Percentiles rank a stretch among this genome's conserved stretches.
phyloP scores from a whole-genome alignment of 2,113 vertebrate genomes.

The Campylomormyrus numenius region DNA sequence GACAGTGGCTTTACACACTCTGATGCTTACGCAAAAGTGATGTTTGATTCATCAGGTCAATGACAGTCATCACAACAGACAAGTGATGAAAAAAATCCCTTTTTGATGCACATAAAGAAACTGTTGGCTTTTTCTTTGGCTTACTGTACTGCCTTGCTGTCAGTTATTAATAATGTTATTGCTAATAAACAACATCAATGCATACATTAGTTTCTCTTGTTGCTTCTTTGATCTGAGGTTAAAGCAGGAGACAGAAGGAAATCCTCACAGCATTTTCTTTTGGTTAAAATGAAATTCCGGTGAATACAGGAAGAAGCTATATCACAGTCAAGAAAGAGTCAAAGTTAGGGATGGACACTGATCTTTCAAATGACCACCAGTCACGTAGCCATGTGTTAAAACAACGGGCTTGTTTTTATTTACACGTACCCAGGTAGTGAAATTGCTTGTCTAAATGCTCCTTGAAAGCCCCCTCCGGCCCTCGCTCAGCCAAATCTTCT shows the following conservation, averaged over 20 bases:
- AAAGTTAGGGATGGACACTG: neutral
- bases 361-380: neutral
- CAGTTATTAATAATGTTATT: neutral
- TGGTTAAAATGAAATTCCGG: neutral
- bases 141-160: neutral
- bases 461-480: no score
- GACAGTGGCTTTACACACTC: neutral
- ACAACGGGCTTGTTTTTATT: neutral
- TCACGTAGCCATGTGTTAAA: neutral
- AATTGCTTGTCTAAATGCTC: neutral
- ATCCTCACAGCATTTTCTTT: neutral
- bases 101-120: neutral
- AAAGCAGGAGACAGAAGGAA: neutral
- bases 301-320: neutral
- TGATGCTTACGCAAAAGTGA: neutral
- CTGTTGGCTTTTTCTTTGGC: neutral
- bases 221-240: neutral
- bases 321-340: neutral
- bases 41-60: neutral
- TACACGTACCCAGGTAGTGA: neutral
- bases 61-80: neutral
- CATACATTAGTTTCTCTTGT: neutral
- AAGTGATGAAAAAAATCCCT: neutral
- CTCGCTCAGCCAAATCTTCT: no score
- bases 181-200: neutral